phyloP scores from a whole-genome alignment of 2,113 vertebrate species.

The Philantomba maxwellii region DNA sequence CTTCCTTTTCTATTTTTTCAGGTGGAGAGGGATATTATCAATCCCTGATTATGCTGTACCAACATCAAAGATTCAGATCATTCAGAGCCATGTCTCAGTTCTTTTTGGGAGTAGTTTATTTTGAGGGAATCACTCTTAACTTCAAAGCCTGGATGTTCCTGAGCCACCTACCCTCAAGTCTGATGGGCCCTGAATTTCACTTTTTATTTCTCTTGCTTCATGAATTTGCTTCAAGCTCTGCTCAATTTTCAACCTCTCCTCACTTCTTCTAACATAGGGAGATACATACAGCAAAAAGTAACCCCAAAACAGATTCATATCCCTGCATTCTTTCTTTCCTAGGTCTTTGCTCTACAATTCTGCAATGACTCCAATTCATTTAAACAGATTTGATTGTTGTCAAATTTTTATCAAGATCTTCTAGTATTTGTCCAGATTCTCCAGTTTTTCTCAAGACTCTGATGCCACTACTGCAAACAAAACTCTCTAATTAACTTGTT shows the following conservation, averaged over 20 bases:
- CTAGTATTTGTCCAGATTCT: neutral
- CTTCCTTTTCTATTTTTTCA: neutral
- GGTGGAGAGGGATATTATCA: neutral
- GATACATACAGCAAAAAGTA: neutral
- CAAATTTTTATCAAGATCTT: neutral
- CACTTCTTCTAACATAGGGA: neutral
- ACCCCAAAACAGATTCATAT: neutral
- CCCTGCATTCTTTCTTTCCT: neutral
- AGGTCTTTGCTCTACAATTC: neutral
- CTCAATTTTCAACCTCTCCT: neutral
- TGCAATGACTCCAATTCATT: neutral
- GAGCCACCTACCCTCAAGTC: neutral
- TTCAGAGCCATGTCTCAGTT: neutral
- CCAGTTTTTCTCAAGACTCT: neutral
- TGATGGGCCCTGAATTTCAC: neutral
- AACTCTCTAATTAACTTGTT: neutral
- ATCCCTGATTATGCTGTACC: neutral
- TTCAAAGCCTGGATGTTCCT: neutral
- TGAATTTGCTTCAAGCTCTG: neutral
- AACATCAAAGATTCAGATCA: neutral
- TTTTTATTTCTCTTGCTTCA: neutral
- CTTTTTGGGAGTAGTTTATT: neutral
- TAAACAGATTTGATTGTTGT: neutral
- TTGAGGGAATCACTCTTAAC: neutral
- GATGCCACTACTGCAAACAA: neutral